Base-by-base conservation (phyloP, 1,140 invertebrate species). In the Drosophila quadrilineata region DNA sequence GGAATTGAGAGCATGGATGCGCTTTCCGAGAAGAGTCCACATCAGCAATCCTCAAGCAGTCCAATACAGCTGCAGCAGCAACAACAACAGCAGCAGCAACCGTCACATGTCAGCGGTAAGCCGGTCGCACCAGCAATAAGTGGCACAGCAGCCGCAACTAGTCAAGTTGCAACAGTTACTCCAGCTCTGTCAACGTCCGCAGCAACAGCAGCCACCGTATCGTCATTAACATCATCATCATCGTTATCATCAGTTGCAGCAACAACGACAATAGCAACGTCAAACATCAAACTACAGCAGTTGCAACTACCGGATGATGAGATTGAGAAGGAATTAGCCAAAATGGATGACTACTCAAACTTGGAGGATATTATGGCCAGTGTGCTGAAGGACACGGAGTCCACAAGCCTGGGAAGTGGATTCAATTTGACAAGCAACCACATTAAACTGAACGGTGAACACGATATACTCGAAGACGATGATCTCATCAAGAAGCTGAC, bases 1-100 rank as follows among this genome's bases (percentile, higher is more conserved):
- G 96, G 96, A 1, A 97, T 98, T 12, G 96, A 98, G 87, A 97
- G 95, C 3, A 97, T 97, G 96, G 96, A 98, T 85, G 96, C 96
- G 1, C 89, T 97, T 2, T 97, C 96, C 16, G 96, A 98, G 80
- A 98, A 98, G 87, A 96, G 95, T 66, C 96, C 96, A 2, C 96
- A 97, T 88, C 96, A 97, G 87, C 94, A 93, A 22, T 92, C 92
- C 50, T 93, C 92, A 21, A 79, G 85, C 50, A 88, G 74, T 64
- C 85, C 85, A n/a, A 71, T 74, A 9, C 86, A 89, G 38, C 45
- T 76, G 35, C 63, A 71, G 21, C 56, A 60, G 58, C 58, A 84
- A 24, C 77, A 89, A 52, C 57, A 8, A 0, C 49, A 12, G 6
- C 38, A 6, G 21, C 31, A 6, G 22, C n/a, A 10, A 14, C 6